Conservation (phyloP, 2,888 invertebrate species). For the Hemaris fuciformis region DNA sequence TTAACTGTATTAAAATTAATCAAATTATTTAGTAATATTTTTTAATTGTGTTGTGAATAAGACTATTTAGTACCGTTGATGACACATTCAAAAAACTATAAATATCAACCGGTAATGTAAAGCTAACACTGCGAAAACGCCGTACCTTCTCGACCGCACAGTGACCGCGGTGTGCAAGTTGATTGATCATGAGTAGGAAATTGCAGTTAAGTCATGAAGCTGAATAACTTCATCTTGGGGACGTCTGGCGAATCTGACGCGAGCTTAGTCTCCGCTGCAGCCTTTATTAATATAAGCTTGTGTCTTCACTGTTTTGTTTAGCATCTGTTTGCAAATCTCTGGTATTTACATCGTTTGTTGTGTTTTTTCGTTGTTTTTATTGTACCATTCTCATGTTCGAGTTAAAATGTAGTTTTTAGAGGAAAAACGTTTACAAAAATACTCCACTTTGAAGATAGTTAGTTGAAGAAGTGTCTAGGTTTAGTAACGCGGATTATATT, state of each 20-base stretch:
- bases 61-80: neutral
- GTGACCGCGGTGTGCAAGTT: slow-evolving; percentile 26
- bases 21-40: no score
- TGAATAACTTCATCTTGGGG: slow-evolving; percentile 30
- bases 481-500: no score
- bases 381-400: no score
- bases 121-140: neutral
- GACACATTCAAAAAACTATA: neutral
- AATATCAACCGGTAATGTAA: neutral
- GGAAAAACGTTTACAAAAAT: no score
- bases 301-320: neutral
- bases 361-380: neutral
- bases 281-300: neutral
- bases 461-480: no score
- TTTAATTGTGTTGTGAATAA: neutral
- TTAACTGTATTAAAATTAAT: no score
- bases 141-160: neutral
- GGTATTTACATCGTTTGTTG: neutral
- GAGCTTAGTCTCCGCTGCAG: neutral
- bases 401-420: no score
- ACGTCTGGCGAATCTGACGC: neutral
- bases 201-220: slow-evolving; percentile 38
- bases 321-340: neutral
- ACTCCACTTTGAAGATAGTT: no score
- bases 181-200: slow-evolving; percentile 44